Base-by-base conservation (phyloP, 2,113 vertebrate genomes). In the Sapajus apella region DNA sequence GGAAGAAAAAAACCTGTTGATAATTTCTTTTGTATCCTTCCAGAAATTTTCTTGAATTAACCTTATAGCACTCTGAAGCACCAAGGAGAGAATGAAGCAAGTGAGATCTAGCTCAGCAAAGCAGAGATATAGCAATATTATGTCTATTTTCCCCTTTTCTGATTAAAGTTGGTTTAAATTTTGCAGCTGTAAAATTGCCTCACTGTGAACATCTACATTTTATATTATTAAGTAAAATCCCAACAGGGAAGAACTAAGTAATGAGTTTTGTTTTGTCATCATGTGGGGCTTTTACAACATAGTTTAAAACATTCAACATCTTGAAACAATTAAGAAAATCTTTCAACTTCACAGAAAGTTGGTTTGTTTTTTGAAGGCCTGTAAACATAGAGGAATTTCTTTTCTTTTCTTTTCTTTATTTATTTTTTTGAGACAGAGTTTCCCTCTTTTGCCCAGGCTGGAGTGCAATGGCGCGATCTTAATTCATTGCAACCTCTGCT, bases 311-410 rank as follows among this genome's bases (percentile, higher is more conserved):
- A 94, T 6, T 40, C 91, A 91, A 73, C 95, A 95, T 98, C 95
- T 97, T 97, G 93, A 97, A 95, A 95, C 91, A 97, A 97, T 95
- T 96, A 90, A 70, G 61, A 94, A 96, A 95, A 75, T 61, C 90
- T 84, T 9, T 95, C 83, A 97, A 92, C 88, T 96, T 96, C 85
- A 96, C 43, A 92, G 89, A 92, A 94, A 95, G 50, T 96, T 96
- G 45, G 43, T 95, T 96, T 97, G 52, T 50, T 95, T 97, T 96
- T 96, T 77, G 58, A 97, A 97, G 61, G 37, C 55, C 45, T 93
- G 94, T 56, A 96, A 97, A 88, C 77, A 97, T 16, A 83, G 52
- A 93, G 35, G 27, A 27, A 84, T 96, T 95, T 97, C 85, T 95
- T 97, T 97, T 97, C 6, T 66, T 66, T 66, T 32, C 13, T 66